Percentiles rank a stretch among this genome's conserved stretches.
These are phyloP conservation scores for Trichogramma pretiosum DNA, from an alignment of 1,140 invertebrate genomes.

Conservation along the genomic window DNA sequence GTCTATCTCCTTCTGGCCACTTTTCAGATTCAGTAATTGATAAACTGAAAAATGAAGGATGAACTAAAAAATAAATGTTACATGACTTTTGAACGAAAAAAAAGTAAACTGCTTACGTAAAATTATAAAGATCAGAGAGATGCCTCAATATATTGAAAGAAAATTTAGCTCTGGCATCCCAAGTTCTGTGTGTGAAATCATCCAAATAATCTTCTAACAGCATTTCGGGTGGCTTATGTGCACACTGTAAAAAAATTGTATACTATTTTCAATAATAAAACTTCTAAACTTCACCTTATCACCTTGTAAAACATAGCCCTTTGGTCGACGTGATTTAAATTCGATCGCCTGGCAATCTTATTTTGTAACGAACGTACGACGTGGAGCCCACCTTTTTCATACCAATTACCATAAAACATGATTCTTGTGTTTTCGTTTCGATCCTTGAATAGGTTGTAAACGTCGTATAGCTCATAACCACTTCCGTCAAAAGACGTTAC, in stretches of 20 bases:
- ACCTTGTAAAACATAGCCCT: neutral
- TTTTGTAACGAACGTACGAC: neutral
- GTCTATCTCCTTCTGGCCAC: neutral
- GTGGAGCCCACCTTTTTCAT: neutral
- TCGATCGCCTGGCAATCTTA: neutral
- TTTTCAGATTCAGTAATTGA: neutral
- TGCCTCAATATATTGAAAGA: neutral
- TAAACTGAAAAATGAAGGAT: no score
- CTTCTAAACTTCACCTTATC: neutral
- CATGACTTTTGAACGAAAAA: neutral
- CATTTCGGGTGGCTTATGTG: neutral
- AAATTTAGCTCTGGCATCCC: neutral
- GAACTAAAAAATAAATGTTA: no score
- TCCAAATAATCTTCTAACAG: neutral
- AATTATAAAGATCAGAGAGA: slow-evolving; percentile 1
- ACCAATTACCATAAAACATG: neutral
- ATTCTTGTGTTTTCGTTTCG: neutral
- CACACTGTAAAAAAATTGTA: no score
- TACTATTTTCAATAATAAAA: no score
- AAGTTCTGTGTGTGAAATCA: neutral
- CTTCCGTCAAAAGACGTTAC: neutral
- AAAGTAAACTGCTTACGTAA: slow-evolving; percentile 1
- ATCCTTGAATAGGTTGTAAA: neutral
- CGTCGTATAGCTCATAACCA: neutral
- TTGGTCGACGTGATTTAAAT: neutral